phyloP scores from a whole-genome alignment of 2,888 invertebrate species.

The Chromoteleia sp. region DNA sequence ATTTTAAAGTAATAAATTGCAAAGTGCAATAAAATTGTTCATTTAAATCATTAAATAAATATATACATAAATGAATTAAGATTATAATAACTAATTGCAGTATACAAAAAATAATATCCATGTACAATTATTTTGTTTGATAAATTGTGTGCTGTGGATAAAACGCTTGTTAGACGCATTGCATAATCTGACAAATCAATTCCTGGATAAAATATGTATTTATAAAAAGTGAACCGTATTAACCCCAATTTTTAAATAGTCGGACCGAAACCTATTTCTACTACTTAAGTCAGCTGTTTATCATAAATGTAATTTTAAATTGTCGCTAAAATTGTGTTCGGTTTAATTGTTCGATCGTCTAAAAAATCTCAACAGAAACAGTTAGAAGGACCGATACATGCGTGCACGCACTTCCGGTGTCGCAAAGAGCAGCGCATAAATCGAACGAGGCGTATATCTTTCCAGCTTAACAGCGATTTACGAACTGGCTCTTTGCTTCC shows the following conservation, averaged over 20 bases:
- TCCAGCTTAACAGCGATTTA: conserved; percentile 69
- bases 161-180: too few relatives aligned
- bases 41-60: too few relatives aligned
- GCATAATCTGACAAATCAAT: too few relatives aligned
- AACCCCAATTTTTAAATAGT: conserved; percentile 1
- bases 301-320: neutral
- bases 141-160: too few relatives aligned
- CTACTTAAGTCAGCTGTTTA: conserved; percentile 11
- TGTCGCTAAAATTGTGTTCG: neutral
- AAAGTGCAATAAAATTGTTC: too few relatives aligned
- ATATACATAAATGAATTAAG: too few relatives aligned
- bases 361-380: conserved; percentile 4
- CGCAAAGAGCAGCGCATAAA: conserved; percentile 62
- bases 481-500: conserved; percentile 69
- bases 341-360: neutral
- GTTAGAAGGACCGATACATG: conserved; percentile 38
- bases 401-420: conserved; percentile 65
- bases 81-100: too few relatives aligned
- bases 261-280: conserved; percentile 6
- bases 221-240: too few relatives aligned
- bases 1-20: too few relatives aligned
- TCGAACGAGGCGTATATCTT: conserved; percentile 67
- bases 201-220: too few relatives aligned
- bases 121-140: too few relatives aligned
- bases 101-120: too few relatives aligned